Evolutionary conservation across 2,888 invertebrate genomes (phyloP).

Genomic region (Noctua comes): DNA sequence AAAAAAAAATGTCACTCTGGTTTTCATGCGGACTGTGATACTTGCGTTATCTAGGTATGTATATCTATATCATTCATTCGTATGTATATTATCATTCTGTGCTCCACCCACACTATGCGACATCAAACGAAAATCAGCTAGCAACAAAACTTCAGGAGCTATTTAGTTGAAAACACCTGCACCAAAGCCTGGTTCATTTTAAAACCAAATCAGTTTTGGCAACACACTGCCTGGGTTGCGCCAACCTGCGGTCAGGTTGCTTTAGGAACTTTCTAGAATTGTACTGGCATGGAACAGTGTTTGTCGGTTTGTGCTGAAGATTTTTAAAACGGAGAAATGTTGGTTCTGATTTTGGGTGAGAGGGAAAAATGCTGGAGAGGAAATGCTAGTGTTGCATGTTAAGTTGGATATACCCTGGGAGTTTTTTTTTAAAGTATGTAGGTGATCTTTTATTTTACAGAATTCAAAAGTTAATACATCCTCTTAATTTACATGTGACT

Average conservation of each 20-base stretch:
- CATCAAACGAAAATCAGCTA: constrained; percentile 34
- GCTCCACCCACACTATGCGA: not conserved
- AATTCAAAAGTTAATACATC: not conserved
- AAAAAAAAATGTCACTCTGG: too few species aligned
- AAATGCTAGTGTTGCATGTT: not conserved
- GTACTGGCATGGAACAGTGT: constrained; percentile 15
- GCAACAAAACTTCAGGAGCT: constrained; percentile 21
- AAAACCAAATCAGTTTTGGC: constrained; percentile 71
- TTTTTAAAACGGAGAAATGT: not conserved
- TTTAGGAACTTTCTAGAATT: constrained; percentile 44
- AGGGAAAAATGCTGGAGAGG: not conserved
- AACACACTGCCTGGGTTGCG: constrained; percentile 44
- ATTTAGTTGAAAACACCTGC: constrained; percentile 50
- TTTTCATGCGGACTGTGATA: too few species aligned
- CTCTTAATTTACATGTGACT: not conserved
- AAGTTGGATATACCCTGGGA: too few species aligned
- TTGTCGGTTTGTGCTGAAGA: constrained; percentile 18
- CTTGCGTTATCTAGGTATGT: too few species aligned
- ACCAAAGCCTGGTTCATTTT: constrained; percentile 58
- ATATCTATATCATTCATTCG: not conserved
- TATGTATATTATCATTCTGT: too few species aligned
- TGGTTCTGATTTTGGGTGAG: constrained; percentile 1
- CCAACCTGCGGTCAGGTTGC: constrained; percentile 47
- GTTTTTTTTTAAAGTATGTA: not conserved
- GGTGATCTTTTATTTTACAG: not conserved